A percentile compares a stretch with the other conserved stretches of the same genome.
phyloP scores from a whole-genome alignment of 53 echinoderm and acorn worm species.

The Henricia sp. region DNA sequence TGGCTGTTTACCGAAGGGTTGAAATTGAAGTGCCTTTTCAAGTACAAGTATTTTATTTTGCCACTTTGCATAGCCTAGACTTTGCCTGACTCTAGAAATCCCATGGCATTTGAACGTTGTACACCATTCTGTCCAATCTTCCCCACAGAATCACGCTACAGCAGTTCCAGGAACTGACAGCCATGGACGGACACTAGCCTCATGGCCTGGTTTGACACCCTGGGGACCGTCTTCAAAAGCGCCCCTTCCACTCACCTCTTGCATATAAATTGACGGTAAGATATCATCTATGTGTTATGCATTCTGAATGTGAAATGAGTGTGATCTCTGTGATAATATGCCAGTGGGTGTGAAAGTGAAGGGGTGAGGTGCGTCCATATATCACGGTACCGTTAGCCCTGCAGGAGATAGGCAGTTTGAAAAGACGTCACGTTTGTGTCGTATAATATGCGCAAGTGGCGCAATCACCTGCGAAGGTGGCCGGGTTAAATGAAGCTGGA shows the following conservation, averaged over 20 bases:
- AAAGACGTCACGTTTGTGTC: no score
- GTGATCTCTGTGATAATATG: not conserved
- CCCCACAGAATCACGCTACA: conserved; percentile 75
- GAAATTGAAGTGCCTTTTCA: no score
- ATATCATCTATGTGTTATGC: conserved; percentile 8
- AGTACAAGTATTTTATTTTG: no score
- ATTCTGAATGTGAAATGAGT: conserved; percentile 3
- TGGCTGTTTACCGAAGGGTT: no score
- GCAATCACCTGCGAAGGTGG: no score
- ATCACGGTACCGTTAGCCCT: not conserved
- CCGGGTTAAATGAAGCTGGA: no score
- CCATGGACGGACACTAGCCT: conserved; percentile 80
- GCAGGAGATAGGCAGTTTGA: no score
- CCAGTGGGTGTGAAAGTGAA: not conserved
- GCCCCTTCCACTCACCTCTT: not conserved
- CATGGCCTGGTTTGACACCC: conserved; percentile 91
- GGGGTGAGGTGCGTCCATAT: not conserved
- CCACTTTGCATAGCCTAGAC: no score
- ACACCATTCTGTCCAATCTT: not conserved
- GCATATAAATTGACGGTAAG: conserved; percentile 33
- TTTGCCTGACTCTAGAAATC: no score
- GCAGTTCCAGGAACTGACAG: conserved; percentile 77
- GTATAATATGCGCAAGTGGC: no score
- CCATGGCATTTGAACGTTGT: no score
- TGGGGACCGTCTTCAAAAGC: conserved; percentile 85